A percentile compares a stretch with the other conserved stretches of the same genome.
These are phyloP conservation scores for Nysson spinosus DNA, from an alignment of 2,888 invertebrate species.

Conservation along the genomic window DNA sequence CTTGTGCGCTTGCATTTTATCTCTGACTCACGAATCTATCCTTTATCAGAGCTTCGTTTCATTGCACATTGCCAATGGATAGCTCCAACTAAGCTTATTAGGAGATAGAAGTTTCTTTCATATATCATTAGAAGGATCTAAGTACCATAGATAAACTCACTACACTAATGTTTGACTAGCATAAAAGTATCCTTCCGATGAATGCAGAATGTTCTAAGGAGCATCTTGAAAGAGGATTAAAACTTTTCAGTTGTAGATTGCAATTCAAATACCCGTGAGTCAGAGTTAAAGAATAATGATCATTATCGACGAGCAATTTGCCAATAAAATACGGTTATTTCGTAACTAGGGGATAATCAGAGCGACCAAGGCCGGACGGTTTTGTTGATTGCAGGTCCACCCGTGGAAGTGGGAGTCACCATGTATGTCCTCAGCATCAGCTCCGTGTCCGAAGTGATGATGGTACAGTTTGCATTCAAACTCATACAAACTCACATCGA, in stretches of 20 bases:
- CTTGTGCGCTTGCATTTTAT: constrained; percentile 55
- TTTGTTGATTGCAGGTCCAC: constrained; percentile 90
- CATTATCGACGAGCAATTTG: constrained; percentile 30
- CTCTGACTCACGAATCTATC: constrained; percentile 37
- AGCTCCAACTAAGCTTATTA: no score
- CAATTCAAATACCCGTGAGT: constrained; percentile 30
- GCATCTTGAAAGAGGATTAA: no score
- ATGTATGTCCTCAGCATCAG: constrained; percentile 99
- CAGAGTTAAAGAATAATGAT: constrained; percentile 42
- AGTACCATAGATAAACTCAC: neutral
- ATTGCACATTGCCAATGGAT: neutral
- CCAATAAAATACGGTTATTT: constrained; percentile 47
- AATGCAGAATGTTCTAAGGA: neutral
- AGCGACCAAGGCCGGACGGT: constrained; percentile 70
- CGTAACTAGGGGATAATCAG: constrained; percentile 61
- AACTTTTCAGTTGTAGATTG: no score
- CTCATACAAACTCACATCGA: constrained; percentile 72
- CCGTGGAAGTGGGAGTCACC: constrained; percentile 98
- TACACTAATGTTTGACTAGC: neutral
- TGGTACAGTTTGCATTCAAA: constrained; percentile 83
- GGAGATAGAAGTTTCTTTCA: neutral
- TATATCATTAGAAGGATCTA: constrained; percentile 1
- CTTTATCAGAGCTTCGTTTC: neutral
- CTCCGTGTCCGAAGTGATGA: constrained; percentile 98
- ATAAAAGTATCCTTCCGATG: constrained; percentile 7